Percentiles rank a stretch among this genome's conserved stretches.
phyloP scores from a whole-genome alignment of 2,797 vertebrate genomes.

The Liasis olivaceus region DNA sequence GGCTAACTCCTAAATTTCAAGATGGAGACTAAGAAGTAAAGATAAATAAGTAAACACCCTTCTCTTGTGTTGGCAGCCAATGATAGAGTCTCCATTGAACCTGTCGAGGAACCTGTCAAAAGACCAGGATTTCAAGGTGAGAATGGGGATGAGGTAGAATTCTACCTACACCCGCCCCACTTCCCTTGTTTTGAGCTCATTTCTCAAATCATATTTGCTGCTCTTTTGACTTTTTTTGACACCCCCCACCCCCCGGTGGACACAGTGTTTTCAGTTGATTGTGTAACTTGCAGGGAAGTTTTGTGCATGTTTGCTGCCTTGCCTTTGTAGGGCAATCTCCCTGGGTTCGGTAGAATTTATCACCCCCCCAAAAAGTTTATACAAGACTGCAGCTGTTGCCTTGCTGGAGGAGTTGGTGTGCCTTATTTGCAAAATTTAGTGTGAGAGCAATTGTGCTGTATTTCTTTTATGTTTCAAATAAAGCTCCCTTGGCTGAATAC shows the following conservation, averaged over 20 bases:
- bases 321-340: neutral
- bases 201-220: neutral
- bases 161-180: neutral
- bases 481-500: neutral
- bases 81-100: conserved; percentile 73
- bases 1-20: neutral
- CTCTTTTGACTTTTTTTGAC: conserved; percentile 25
- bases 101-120: conserved; percentile 73
- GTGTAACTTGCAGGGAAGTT: neutral
- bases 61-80: conserved; percentile 29
- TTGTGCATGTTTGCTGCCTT: neutral
- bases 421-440: neutral
- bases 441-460: neutral
- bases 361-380: too few relatives aligned
- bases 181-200: too few relatives aligned
- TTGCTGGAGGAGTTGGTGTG: neutral
- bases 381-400: neutral
- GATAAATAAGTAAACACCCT: neutral
- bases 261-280: neutral
- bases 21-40: neutral
- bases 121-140: conserved; percentile 80
- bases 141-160: neutral
- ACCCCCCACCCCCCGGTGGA: neutral
- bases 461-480: neutral
- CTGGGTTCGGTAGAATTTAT: neutral